Evolutionary conservation across 2,113 vertebrate genomes (phyloP).

Genomic region (Cisticola juncidis): DNA sequence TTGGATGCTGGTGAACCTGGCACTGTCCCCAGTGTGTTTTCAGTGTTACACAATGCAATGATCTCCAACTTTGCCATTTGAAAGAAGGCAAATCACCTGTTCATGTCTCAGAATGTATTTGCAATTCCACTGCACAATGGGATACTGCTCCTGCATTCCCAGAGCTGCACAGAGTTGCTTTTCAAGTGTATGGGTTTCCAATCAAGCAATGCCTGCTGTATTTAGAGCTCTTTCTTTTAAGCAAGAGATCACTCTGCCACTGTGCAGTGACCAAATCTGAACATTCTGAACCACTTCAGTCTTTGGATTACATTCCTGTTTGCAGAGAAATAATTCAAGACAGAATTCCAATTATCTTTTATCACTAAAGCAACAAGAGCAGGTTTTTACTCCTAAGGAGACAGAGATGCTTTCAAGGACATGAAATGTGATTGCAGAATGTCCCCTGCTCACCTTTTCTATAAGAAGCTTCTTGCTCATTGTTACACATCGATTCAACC

Average conservation of each 20-base stretch:
- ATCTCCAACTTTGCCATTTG: neutral
- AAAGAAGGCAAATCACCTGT: neutral
- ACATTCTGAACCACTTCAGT: neutral
- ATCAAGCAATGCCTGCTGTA: neutral
- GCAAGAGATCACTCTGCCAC: neutral
- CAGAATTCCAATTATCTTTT: neutral
- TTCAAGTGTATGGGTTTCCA: neutral
- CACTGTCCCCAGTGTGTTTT: neutral
- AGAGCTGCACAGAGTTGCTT: neutral
- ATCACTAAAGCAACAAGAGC: neutral
- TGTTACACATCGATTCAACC: conserved; percentile 97
- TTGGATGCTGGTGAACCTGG: neutral
- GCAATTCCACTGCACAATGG: neutral
- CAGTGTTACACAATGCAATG: neutral
- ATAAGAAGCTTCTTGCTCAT: conserved; percentile 99
- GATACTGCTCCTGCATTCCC: neutral
- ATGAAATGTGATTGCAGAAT: neutral
- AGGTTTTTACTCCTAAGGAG: neutral
- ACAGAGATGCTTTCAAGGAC: neutral
- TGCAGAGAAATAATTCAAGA: neutral
- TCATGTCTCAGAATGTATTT: neutral
- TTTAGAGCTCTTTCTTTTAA: neutral
- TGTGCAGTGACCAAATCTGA: neutral
- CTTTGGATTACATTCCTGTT: neutral
- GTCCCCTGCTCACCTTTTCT: conserved; percentile 86